Conservation (phyloP, 2,797 vertebrate genomes). For the Tokudaia tokunoshimensis region DNA sequence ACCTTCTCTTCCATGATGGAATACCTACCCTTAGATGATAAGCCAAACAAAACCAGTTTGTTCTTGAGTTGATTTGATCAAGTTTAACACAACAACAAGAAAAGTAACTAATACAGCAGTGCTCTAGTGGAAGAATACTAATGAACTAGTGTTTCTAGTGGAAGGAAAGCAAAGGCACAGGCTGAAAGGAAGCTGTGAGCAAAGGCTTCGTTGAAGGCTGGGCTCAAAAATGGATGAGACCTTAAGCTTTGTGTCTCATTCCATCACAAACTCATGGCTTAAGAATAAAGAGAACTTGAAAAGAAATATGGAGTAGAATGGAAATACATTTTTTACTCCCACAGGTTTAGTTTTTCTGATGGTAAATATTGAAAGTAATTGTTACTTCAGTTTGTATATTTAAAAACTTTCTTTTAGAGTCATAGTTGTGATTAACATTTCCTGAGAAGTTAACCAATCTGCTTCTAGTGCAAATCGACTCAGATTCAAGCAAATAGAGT, state of each 20-base stretch:
- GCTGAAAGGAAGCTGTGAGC: background rate
- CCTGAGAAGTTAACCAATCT: conserved; percentile 53
- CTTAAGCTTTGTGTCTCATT: background rate
- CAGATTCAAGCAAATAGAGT: conserved; percentile 55
- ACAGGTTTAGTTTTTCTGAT: background rate
- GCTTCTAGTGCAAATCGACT: conserved; percentile 58
- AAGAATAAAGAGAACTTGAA: background rate
- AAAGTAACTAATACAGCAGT: background rate
- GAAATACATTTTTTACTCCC: background rate
- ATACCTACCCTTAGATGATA: background rate
- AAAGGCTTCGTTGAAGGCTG: background rate
- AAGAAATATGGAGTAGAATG: background rate
- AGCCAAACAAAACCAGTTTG: background rate
- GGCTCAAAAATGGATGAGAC: background rate
- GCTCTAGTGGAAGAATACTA: background rate
- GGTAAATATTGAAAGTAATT: background rate
- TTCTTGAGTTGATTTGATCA: background rate
- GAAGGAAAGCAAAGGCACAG: background rate
- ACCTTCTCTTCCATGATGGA: background rate
- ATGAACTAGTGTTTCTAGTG: no score
- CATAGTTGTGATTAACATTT: conserved; percentile 52
- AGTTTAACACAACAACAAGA: background rate
- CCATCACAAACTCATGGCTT: background rate
- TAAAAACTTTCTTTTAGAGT: background rate
- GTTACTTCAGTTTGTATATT: background rate